These are phyloP conservation scores for Lepidotrigona ventralis DNA, from an alignment of 1,140 invertebrate genomes.

Conservation along the genomic window DNA sequence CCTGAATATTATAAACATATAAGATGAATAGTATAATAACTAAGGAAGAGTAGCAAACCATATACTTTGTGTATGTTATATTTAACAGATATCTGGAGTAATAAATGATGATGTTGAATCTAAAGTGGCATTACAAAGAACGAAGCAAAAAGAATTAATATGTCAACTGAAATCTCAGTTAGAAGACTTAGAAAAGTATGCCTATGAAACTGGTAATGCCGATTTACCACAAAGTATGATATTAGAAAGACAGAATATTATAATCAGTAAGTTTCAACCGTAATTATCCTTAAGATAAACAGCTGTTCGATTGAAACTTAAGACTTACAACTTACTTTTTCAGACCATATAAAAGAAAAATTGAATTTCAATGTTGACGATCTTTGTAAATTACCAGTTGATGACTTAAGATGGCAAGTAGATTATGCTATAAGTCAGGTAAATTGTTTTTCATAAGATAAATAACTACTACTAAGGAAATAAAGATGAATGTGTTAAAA, in stretches of 20 bases:
- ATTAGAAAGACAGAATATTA: constrained; percentile 92
- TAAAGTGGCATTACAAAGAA: constrained; percentile 84
- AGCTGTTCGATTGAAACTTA: background rate
- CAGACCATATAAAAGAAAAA: constrained; percentile 87
- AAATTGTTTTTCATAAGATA: constrained; percentile 41
- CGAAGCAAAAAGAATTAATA: constrained; percentile 92
- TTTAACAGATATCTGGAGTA: constrained; percentile 62
- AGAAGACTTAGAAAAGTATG: constrained; percentile 96
- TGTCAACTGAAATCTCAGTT: constrained; percentile 94
- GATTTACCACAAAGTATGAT: constrained; percentile 91
- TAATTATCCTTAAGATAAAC: background rate
- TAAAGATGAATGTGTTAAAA: background rate
- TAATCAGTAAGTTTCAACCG: constrained; percentile 83
- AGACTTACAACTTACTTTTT: constrained; percentile 20
- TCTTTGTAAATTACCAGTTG: constrained; percentile 85
- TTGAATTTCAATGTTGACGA: constrained; percentile 89
- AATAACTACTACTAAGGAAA: background rate
- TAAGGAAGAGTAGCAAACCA: background rate
- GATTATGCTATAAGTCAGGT: constrained; percentile 87
- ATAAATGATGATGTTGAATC: constrained; percentile 81
- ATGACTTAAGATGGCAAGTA: constrained; percentile 90
- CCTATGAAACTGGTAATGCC: constrained; percentile 92
- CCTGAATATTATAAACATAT: background rate
- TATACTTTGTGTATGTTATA: constrained; percentile 15
- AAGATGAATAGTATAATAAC: background rate